Base-by-base conservation (phyloP, 2,113 vertebrate genomes). In the Synodontis membranacea region DNA sequence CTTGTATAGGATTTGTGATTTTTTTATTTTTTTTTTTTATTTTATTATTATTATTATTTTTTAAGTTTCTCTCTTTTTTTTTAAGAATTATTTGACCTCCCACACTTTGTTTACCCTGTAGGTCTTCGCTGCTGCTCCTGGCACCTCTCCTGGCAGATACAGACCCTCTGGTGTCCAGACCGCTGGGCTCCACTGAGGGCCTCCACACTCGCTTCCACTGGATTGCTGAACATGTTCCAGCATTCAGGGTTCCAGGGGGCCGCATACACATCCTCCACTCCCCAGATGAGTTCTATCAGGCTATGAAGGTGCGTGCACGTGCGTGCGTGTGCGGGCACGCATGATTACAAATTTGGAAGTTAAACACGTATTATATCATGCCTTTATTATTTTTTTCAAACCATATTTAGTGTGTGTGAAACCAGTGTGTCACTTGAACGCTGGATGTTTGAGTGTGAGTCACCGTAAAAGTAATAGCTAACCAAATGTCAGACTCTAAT, bases 191-290 rank as follows among this genome's bases (percentile, higher is more conserved):
- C 7, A 92, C 93, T 0, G 95, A 96, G 86, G 93, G 95, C 0
- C 92, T 94, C 60, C 94, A 91, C 31, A 89, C 95, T 86, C 94
- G 94, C 50, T 99, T 99, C 93, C 94, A 93, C 88, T 99, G 98
- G 98, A 97, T 99, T 92, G 92, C 96, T 4, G 97, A 97, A 62
- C 93, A 98, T 21, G 97, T 97, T 1, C 98, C 98, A 0, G 97
- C 96, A 64, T 99, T 99, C 23, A 94, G 96, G 0, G 95, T 99
- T 83, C 96, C 95, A 14, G 98, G 98, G 42, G 92, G 95, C 0
- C 94, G 93, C 0, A 92, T 99, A 88, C 96, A 94, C 62, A 93
- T 99, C 15, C 96, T 99, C 7, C 95, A 93, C 0, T 97, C 97
- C 15, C 98, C 98, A 0, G 89, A 94, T 0, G 97, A 99, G 92